A percentile compares a stretch with the other conserved stretches of the same genome.
phyloP scores from a whole-genome alignment of 2,113 vertebrate genomes.

The Myrmecophaga tridactyla region DNA sequence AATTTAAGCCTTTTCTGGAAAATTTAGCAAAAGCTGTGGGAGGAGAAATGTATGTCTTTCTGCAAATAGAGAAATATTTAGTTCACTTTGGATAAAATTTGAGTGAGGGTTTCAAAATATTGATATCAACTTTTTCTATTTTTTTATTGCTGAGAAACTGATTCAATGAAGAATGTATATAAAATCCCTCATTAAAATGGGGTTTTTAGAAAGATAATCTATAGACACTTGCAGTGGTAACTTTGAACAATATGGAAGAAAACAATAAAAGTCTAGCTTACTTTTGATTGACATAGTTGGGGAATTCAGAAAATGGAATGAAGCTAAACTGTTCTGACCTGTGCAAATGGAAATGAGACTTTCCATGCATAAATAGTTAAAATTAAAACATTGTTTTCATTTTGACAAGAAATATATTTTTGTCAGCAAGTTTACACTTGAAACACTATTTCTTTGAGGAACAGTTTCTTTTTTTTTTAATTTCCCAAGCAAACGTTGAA shows the following conservation, averaged over 20 bases:
- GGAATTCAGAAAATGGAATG: not conserved
- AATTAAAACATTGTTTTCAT: constrained; percentile 20
- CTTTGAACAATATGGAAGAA: not conserved
- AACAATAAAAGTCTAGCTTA: not conserved
- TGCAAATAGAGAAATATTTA: not conserved
- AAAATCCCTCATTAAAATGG: not conserved
- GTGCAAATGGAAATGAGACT: constrained; percentile 50
- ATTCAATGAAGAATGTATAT: not conserved
- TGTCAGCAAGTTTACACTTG: not conserved
- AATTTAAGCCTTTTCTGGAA: not conserved
- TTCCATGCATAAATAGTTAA: constrained; percentile 44
- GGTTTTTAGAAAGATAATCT: not conserved
- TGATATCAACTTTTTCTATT: not conserved
- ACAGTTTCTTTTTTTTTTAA: not conserved
- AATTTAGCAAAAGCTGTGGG: not conserved
- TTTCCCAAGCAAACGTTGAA: constrained; percentile 7
- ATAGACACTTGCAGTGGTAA: not conserved
- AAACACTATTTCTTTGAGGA: constrained; percentile 17
- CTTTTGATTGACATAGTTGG: constrained; percentile 23
- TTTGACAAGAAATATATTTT: constrained; percentile 9
- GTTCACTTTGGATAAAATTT: not conserved
- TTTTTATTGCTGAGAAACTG: not conserved
- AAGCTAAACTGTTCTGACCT: constrained; percentile 49
- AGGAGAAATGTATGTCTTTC: not conserved
- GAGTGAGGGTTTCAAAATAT: not conserved